Base-by-base conservation (phyloP, 1,140 invertebrate species). In the Euura saliciscinereae region DNA sequence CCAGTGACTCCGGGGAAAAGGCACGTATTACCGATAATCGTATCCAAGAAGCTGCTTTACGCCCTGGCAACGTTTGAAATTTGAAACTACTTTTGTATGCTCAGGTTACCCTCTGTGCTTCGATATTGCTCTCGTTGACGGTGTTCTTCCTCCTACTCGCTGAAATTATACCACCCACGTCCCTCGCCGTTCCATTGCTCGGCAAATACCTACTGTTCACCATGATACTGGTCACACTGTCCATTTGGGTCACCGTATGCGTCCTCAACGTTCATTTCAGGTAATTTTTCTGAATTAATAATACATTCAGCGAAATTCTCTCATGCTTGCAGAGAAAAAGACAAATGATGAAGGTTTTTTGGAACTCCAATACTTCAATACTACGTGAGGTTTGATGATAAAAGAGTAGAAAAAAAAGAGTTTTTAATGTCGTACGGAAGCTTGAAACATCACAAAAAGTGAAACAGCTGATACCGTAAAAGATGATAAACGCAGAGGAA, bases 201-300 rank as follows among this genome's bases (percentile, higher is more conserved):
- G 97, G 98, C 76, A 98, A 98, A 90, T 97, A 97, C 87, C 89
- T 95, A 69, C 89, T 99, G 71, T 99, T 99, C 89, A 99, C 98
- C 43, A 99, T 99, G 97, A 97, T 98, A 76, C 89, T 99, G 75
- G 97, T 99, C 70, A 98, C 97, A 28, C 90, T 98, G 71, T 99
- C 97, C 74, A 98, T 99, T 78, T 95, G 97, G 90, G 96, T 98
- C 82, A 99, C 98, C 13, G 98, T 99, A 67, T 96, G 96, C 80
- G 96, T 99, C 44, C 90, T 99, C 71, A 99, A 99, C 86, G 95
- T 99, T 66, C 97, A 99, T 87, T 99, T 99, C 88, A 94, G 98
- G 94, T 98, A 91, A 91, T 89, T 89, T 70, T n/a, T 11, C 51
- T 28, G 28, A 1, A 28, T 28, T 28, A 28, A 28, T 28, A 28